These are phyloP conservation scores for Colius striatus DNA, from an alignment of 2,113 vertebrate species.

Conservation along the genomic window DNA sequence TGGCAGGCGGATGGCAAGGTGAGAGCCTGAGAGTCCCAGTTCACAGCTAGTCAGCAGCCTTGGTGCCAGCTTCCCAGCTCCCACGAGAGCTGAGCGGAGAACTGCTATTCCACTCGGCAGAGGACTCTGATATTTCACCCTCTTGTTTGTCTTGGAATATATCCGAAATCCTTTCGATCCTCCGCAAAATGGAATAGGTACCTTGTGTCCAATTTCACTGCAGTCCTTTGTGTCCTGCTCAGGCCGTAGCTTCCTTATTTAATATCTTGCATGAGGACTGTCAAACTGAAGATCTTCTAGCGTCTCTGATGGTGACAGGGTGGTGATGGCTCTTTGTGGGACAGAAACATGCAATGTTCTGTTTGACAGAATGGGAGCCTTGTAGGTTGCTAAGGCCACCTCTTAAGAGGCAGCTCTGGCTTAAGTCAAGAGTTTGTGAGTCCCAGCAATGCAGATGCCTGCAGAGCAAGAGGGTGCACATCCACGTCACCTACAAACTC, in stretches of 20 bases:
- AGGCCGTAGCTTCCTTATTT: neutral
- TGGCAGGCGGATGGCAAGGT: constrained; percentile 69
- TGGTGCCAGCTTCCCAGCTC: constrained; percentile 61
- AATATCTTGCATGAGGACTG: neutral
- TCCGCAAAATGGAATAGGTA: neutral
- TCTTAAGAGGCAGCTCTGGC: neutral
- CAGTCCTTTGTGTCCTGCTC: neutral
- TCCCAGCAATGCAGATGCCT: neutral
- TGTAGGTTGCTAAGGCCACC: neutral
- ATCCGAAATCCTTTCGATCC: neutral
- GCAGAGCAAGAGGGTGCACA: neutral
- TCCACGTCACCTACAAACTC: neutral
- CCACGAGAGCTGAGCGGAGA: constrained; percentile 22
- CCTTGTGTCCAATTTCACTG: neutral
- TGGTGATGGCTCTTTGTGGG: neutral
- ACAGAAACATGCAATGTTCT: neutral
- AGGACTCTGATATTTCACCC: neutral
- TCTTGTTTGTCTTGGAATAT: neutral
- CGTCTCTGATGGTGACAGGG: neutral
- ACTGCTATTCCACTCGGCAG: neutral
- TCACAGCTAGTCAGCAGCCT: constrained; percentile 56
- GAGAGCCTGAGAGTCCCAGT: constrained; percentile 67
- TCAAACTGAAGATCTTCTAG: neutral
- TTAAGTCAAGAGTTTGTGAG: neutral
- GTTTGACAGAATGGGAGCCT: neutral